Conservation (phyloP, 2,113 vertebrate genomes). For the Geothlypis trichas region DNA sequence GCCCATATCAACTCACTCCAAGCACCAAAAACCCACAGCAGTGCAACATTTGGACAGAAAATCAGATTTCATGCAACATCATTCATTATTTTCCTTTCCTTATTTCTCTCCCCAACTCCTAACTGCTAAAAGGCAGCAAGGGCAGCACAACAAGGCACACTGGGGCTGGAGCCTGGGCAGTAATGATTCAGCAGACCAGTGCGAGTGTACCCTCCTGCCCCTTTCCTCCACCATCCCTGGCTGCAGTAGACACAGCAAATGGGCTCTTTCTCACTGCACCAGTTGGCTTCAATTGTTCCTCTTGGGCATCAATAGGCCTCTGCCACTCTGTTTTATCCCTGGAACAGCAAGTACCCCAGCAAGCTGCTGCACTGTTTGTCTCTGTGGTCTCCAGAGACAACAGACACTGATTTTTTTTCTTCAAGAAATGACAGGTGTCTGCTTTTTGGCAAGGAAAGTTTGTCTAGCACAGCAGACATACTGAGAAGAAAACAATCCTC, state of each 20-base stretch:
- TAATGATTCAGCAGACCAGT: background rate
- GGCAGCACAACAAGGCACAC: background rate
- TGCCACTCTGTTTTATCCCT: background rate
- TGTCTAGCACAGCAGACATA: background rate
- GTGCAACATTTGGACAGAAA: background rate
- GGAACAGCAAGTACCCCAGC: background rate
- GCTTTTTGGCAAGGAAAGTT: slow-evolving; percentile 14
- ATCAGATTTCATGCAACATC: background rate
- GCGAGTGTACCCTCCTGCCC: fast-evolving
- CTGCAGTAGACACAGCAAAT: slow-evolving; percentile 17
- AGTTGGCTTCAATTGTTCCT: slow-evolving; percentile 28
- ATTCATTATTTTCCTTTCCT: background rate
- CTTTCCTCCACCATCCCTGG: background rate
- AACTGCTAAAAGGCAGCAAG: background rate
- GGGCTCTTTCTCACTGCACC: background rate
- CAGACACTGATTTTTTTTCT: background rate
- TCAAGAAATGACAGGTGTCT: background rate
- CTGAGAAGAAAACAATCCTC: background rate
- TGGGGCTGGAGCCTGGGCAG: background rate
- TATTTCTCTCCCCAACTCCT: background rate
- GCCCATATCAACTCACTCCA: background rate
- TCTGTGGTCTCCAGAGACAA: background rate
- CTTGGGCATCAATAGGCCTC: background rate
- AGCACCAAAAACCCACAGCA: background rate
- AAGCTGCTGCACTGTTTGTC: background rate